Evolutionary conservation across 2,113 vertebrate species (phyloP).

Genomic region (Albula glossodonta): DNA sequence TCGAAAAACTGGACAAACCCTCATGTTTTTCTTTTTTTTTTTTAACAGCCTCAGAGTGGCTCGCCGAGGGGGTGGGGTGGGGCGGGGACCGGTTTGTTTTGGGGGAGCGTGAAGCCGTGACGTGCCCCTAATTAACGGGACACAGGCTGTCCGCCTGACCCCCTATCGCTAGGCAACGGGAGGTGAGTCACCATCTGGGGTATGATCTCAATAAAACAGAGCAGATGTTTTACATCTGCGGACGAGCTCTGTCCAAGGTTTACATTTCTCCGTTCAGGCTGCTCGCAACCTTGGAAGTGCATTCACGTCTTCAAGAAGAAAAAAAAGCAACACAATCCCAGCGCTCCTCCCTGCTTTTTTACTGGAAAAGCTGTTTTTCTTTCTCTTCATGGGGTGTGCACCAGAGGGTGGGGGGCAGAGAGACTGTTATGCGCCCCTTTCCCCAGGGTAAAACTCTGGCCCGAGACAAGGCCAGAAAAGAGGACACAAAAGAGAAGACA

Average conservation of each 20-base stretch:
- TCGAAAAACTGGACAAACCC: not conserved
- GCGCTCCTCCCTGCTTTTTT: not conserved
- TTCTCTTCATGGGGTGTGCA: not conserved
- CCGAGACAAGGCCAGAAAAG: not conserved
- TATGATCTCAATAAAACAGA: constrained; percentile 26
- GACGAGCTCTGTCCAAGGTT: constrained; percentile 13
- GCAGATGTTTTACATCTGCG: constrained; percentile 37
- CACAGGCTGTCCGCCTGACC: constrained; percentile 1
- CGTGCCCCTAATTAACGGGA: not conserved
- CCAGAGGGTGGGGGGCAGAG: not conserved
- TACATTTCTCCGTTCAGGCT: not conserved
- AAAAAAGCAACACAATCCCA: not conserved
- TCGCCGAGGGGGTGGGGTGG: not conserved
- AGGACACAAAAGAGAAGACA: not conserved
- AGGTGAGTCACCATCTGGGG: constrained; percentile 33
- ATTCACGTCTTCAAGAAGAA: not conserved
- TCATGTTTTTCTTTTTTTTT: not conserved
- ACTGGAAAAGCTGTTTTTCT: constrained; percentile 17
- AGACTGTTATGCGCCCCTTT: not conserved
- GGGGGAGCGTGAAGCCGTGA: not conserved
- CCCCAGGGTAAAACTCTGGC: not conserved
- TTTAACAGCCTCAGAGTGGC: not conserved
- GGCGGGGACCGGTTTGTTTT: too few species aligned
- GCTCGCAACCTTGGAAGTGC: constrained; percentile 16
- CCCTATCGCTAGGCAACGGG: constrained; percentile 17